Evolutionary conservation across 2,888 invertebrate species (phyloP).

Genomic region (Drosophila eohydei): DNA sequence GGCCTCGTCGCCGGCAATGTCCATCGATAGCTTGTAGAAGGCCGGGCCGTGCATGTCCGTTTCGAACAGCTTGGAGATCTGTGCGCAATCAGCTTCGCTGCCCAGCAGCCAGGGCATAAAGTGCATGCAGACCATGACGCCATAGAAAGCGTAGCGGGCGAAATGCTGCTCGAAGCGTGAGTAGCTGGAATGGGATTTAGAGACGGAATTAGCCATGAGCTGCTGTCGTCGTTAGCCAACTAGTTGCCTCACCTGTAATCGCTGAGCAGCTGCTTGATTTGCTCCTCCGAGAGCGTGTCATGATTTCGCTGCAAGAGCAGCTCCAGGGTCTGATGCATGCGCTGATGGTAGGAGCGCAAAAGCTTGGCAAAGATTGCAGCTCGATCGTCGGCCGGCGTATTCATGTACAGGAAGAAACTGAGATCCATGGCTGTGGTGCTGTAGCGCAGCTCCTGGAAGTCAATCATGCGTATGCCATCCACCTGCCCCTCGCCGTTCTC

Average conservation of each 20-base stretch:
- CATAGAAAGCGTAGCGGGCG: conserved; percentile 83
- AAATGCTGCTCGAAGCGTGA: conserved; percentile 81
- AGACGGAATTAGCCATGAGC: not conserved
- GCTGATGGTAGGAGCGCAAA: conserved; percentile 74
- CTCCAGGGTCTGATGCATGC: conserved; percentile 69
- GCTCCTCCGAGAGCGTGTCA: conserved; percentile 32
- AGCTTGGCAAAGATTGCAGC: conserved; percentile 70
- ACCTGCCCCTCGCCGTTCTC: conserved; percentile 62
- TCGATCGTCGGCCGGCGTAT: conserved; percentile 70
- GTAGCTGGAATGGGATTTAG: conserved; percentile 56
- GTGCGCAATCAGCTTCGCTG: conserved; percentile 71
- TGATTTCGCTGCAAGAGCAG: conserved; percentile 64
- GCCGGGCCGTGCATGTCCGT: conserved; percentile 77
- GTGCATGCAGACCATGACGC: conserved; percentile 81
- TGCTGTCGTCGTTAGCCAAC: not conserved
- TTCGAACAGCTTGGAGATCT: conserved; percentile 76
- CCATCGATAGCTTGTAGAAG: conserved; percentile 74
- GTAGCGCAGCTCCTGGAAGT: conserved; percentile 84
- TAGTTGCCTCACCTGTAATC: conserved; percentile 53
- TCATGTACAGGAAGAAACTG: conserved; percentile 83
- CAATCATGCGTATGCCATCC: conserved; percentile 81
- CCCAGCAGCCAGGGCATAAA: conserved; percentile 83
- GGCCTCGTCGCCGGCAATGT: conserved; percentile 80
- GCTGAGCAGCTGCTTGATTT: conserved; percentile 42
- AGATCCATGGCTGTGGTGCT: conserved; percentile 82